Evolutionary conservation across 2,797 vertebrate species (phyloP), one percentile per base, ranked within the genome.

Genomic region (Bryconaethiops microstoma): DNA sequence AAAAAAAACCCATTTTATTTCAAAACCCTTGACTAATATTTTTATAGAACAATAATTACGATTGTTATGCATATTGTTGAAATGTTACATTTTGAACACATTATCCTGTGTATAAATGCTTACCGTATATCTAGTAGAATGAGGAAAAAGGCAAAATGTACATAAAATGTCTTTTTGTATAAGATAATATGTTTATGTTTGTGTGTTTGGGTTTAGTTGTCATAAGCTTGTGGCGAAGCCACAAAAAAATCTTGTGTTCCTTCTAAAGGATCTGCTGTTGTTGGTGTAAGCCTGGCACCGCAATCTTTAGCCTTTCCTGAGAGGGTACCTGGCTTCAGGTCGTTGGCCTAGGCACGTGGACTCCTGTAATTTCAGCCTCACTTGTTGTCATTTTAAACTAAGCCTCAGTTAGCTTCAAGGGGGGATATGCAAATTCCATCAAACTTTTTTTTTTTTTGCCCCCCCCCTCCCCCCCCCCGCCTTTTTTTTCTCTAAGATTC

Each of bases 51-150:
- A 75, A 72, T 82, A 87, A 77, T 86, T 84, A 74, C 82, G 76
- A 73, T 86, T 87, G 79, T 88, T 85, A 84, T 84, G 80, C 89
- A 84, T 85, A 82, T 87, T 87, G 74, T 87, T 88, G 86, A 78
- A 84, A 87, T 86, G 68, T 87, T 85, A 84, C 78, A 83, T 87
- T 92, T 90, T 84, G 78, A 90, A 90, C 84, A 90, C 84, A 87
- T 83, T 82, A 82, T 80, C 82, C 82, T 90, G 87, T 92, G 89
- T 91, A 86, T 88, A 89, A 89, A 86, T 71, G 83, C 87, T 83
- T 90, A 83, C 73, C 73, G 82, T 86, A 87, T 91, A 86, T 87
- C 81, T 70, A 86, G 85, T 84, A 82, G 80, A 88, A 86, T 84
- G 75, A 85, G 76, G 75, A 74, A 63, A 84, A 74, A 71, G 62